Conservation (phyloP, 2,888 invertebrate species). For the Papilio demoleus region DNA sequence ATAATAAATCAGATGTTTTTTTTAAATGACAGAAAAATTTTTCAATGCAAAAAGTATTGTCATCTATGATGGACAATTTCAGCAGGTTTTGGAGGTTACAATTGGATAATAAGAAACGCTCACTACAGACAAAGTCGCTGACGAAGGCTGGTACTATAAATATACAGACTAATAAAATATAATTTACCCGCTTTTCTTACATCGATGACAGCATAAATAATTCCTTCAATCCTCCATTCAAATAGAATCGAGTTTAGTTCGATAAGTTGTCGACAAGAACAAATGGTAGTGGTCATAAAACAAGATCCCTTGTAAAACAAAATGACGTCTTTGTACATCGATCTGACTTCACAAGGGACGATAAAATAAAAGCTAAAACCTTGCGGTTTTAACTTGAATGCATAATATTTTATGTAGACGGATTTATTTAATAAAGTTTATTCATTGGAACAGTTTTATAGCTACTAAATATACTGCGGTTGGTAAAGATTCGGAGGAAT, state of each 20-base stretch:
- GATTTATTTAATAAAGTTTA: constrained; percentile 15
- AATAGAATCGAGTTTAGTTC: constrained; percentile 46
- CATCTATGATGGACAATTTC: no score
- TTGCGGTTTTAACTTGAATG: constrained; percentile 10
- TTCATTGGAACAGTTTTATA: constrained; percentile 3
- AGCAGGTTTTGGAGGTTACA: no score
- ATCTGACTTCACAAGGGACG: background rate
- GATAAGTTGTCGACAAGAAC: constrained; percentile 39
- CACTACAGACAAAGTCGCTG: background rate
- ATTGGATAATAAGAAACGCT: no score
- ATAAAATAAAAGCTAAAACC: constrained; percentile 9
- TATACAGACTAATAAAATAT: constrained; percentile 14
- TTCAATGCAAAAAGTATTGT: no score
- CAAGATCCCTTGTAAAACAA: constrained; percentile 15
- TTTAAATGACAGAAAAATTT: no score
- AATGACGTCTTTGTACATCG: constrained; percentile 27
- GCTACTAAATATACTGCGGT: constrained; percentile 23
- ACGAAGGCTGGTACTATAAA: background rate
- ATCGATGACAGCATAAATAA: constrained; percentile 49
- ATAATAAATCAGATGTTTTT: no score
- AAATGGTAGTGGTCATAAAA: constrained; percentile 29
- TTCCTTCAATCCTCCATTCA: constrained; percentile 44
- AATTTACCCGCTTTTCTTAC: constrained; percentile 7
- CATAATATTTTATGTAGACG: constrained; percentile 10
- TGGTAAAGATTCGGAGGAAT: constrained; percentile 24